These are phyloP conservation scores for Lepus americanus DNA, from an alignment of 2,113 vertebrate genomes.

Conservation along the genomic window DNA sequence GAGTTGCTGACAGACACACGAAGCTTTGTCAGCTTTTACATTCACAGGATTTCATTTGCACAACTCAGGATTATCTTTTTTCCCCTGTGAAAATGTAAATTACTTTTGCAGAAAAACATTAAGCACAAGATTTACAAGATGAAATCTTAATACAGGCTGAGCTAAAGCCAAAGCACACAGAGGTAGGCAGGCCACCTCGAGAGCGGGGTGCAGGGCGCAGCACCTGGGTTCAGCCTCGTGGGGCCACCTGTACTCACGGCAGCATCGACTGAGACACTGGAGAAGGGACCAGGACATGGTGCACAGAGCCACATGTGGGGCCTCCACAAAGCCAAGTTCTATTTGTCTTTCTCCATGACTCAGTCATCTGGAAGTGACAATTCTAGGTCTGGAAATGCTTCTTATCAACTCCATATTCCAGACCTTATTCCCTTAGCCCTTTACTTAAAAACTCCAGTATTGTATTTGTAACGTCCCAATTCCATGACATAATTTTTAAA, in stretches of 20 bases:
- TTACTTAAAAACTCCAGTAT: constrained; percentile 40
- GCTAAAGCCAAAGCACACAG: background rate
- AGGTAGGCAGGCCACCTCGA: background rate
- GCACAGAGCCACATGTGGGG: background rate
- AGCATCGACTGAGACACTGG: background rate
- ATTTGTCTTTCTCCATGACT: background rate
- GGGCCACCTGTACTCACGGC: background rate
- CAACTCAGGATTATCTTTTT: background rate
- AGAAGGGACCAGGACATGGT: background rate
- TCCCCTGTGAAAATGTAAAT: constrained; percentile 20
- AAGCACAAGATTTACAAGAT: background rate
- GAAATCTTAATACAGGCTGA: constrained; percentile 18
- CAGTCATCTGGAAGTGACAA: constrained; percentile 10
- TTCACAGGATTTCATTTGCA: background rate
- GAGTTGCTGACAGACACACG: background rate
- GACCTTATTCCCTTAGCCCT: background rate
- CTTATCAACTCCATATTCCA: background rate
- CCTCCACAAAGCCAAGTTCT: background rate
- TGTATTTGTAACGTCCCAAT: background rate
- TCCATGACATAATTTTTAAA: background rate
- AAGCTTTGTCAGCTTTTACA: background rate
- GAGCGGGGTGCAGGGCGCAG: background rate
- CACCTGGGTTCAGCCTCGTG: no score
- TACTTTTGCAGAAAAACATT: background rate
- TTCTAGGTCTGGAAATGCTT: background rate